Evolutionary conservation across 2,888 invertebrate species (phyloP).

Genomic region (Rhagium mordax): DNA sequence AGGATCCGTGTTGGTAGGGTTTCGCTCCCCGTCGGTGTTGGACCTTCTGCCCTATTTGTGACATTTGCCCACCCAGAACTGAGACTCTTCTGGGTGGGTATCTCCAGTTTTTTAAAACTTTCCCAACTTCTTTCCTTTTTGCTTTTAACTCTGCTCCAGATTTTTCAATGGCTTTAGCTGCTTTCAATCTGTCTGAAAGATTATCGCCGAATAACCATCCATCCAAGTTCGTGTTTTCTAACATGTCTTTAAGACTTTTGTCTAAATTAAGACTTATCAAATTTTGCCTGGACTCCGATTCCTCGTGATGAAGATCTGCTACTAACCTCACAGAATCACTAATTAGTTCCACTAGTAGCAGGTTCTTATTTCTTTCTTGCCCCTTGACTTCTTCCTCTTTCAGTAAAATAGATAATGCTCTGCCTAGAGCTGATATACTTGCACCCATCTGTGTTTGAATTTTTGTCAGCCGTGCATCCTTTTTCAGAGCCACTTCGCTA

Average conservation of each 20-base stretch:
- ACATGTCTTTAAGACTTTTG: conserved; percentile 21
- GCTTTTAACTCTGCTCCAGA: neutral
- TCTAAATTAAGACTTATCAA: conserved; percentile 23
- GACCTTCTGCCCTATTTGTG: neutral
- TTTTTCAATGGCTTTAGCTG: conserved; percentile 17
- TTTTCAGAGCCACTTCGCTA: conserved; percentile 7
- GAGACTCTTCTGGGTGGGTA: neutral
- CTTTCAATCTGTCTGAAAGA: conserved; percentile 11
- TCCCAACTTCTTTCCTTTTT: neutral
- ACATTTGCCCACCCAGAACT: neutral
- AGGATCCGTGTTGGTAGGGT: neutral
- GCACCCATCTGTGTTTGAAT: conserved; percentile 22
- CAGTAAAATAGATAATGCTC: neutral
- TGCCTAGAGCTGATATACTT: conserved; percentile 18
- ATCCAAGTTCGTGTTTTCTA: conserved; percentile 11
- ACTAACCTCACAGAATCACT: conserved; percentile 17
- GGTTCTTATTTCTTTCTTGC: conserved; percentile 10
- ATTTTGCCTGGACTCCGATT: conserved; percentile 22
- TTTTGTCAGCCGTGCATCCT: conserved; percentile 1
- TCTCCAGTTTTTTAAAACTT: neutral
- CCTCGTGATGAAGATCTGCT: conserved; percentile 17
- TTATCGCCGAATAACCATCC: conserved; percentile 27
- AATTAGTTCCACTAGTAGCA: conserved; percentile 11
- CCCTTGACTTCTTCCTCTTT: conserved; percentile 1
- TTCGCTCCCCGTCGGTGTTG: neutral